Conservation (phyloP, 2,113 vertebrate genomes). For the Jaculus jaculus region DNA sequence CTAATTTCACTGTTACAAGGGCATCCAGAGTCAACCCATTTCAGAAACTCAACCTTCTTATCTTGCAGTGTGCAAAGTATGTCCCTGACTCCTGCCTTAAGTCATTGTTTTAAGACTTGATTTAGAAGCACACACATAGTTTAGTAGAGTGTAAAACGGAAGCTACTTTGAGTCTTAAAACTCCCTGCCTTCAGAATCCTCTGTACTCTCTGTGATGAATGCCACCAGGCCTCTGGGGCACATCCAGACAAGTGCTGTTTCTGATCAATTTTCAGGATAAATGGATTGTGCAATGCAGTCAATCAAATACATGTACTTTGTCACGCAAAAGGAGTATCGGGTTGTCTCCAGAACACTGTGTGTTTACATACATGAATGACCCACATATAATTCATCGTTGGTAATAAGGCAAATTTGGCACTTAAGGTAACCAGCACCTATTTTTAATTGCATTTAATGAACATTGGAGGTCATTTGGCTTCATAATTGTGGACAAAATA, state of each 20-base stretch:
- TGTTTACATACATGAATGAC: background rate
- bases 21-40: constrained; percentile 8
- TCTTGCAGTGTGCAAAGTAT: constrained; percentile 34
- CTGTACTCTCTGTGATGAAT: constrained; percentile 19
- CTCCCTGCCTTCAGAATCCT: background rate
- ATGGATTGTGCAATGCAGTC: background rate
- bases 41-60: constrained; percentile 31
- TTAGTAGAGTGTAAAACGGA: background rate
- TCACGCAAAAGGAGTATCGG: background rate
- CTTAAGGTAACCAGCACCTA: background rate
- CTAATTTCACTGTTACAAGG: constrained; percentile 37
- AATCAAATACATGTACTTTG: background rate
- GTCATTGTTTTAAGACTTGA: constrained; percentile 52
- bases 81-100: constrained; percentile 47
- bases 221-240: background rate
- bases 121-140: constrained; percentile 25
- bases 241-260: constrained; percentile 4
- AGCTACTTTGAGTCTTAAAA: background rate
- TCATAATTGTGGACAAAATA: background rate
- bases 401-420: background rate
- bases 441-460: background rate
- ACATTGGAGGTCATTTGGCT: background rate
- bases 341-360: background rate
- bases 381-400: background rate
- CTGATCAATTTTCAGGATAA: constrained; percentile 45